These are phyloP conservation scores for Chloroceryle inda DNA, from an alignment of 2,797 vertebrate genomes.

Conservation along the genomic window DNA sequence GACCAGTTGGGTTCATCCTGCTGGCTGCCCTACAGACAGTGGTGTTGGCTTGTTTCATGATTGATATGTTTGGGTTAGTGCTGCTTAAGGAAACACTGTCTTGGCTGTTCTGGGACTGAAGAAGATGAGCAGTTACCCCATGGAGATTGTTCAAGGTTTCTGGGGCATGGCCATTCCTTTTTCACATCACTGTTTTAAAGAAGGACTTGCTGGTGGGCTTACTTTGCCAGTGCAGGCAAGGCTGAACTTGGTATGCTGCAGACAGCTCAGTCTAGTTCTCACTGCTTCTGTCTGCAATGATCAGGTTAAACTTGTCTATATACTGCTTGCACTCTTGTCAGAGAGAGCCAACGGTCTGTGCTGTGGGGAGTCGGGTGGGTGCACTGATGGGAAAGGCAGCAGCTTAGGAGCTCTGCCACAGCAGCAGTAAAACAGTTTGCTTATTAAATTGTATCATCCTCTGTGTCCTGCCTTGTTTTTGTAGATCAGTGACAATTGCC, in stretches of 20 bases:
- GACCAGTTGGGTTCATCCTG: not conserved
- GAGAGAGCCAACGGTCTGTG: not conserved
- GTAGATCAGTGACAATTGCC: not conserved
- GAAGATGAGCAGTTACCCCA: not conserved
- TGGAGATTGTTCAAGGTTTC: not conserved
- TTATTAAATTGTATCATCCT: slow-evolving; percentile 38
- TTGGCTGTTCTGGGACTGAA: accelerated
- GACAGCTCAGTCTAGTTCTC: accelerated
- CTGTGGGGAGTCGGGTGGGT: accelerated
- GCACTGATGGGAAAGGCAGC: not conserved
- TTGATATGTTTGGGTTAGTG: not conserved
- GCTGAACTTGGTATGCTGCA: not conserved
- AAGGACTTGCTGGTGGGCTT: not conserved
- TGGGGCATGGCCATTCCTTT: accelerated
- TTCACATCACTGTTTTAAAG: not conserved
- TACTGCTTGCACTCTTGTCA: accelerated
- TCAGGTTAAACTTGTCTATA: not conserved
- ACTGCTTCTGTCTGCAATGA: accelerated
- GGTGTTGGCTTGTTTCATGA: accelerated
- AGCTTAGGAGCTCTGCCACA: not conserved
- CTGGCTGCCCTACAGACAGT: accelerated
- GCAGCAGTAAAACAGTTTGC: slow-evolving; percentile 3
- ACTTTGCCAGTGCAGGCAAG: not conserved
- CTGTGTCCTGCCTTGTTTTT: not conserved
- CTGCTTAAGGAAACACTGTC: not conserved